These are phyloP conservation scores for Lepisosteus osseus DNA, from an alignment of 2,113 vertebrate genomes.

Conservation along the genomic window DNA sequence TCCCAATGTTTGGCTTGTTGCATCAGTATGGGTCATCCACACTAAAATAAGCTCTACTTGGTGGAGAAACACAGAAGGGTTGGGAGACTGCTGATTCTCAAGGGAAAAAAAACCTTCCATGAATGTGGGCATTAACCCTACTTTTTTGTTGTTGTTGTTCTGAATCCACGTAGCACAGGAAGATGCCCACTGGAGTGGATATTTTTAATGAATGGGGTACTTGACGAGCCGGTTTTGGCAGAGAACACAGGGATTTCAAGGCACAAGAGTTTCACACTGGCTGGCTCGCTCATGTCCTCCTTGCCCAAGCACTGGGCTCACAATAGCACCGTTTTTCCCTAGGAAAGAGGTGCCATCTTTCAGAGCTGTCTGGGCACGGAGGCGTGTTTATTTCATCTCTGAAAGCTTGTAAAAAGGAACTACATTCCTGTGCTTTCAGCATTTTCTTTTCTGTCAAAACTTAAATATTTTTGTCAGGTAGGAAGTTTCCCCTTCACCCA, in stretches of 20 bases:
- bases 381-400: too few relatives aligned
- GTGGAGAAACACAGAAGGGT: neutral
- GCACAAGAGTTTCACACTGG: neutral
- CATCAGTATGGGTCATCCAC: too few relatives aligned
- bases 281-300: slow-evolving; percentile 3
- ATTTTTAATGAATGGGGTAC: slow-evolving; percentile 21
- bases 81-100: neutral
- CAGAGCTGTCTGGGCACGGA: too few relatives aligned
- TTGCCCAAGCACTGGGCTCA: neutral
- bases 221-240: slow-evolving; percentile 12
- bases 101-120: neutral
- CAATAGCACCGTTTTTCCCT: neutral
- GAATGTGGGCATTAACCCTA: neutral
- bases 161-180: slow-evolving; percentile 1
- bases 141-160: neutral
- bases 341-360: slow-evolving; percentile 5
- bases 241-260: neutral
- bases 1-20: too few relatives aligned
- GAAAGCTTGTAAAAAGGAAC: too few relatives aligned
- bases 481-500: too few relatives aligned
- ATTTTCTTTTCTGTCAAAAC: too few relatives aligned
- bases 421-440: too few relatives aligned
- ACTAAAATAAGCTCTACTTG: too few relatives aligned
- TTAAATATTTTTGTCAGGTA: too few relatives aligned
- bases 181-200: slow-evolving; percentile 18